phyloP scores from a whole-genome alignment of 2,113 vertebrate genomes.

The Neolamprologus tretocephalus region DNA sequence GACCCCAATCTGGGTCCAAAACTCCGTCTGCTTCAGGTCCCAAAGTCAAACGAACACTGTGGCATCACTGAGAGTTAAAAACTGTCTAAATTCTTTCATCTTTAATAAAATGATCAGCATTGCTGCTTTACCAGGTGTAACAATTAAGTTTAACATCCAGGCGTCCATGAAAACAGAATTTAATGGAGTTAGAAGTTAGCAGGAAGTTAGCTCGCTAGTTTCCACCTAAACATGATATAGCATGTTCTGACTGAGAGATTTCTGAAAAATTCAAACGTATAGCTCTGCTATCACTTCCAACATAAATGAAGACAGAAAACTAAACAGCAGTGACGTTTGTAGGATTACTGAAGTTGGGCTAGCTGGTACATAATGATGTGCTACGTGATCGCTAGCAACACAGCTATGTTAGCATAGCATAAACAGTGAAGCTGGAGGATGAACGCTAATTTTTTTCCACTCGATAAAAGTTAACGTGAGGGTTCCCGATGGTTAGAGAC shows the following conservation, averaged over 20 bases:
- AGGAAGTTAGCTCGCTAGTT: too few species aligned
- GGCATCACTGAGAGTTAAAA: too few species aligned
- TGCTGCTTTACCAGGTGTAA: too few species aligned
- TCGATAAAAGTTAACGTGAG: rapidly evolving
- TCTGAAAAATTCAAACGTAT: not conserved
- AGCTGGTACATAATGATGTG: rapidly evolving
- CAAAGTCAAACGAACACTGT: rapidly evolving
- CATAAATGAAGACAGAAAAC: not conserved
- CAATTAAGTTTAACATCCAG: too few species aligned
- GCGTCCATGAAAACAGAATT: too few species aligned
- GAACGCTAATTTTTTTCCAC: not conserved
- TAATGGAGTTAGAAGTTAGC: too few species aligned
- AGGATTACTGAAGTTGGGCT: not conserved
- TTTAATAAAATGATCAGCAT: too few species aligned
- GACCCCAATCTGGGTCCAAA: not conserved
- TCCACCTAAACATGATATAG: too few species aligned
- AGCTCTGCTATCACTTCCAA: not conserved
- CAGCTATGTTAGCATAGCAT: not conserved
- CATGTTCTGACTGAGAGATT: not conserved
- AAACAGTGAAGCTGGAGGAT: rapidly evolving
- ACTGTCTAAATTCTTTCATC: too few species aligned
- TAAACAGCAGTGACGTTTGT: not conserved
- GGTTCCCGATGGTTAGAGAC: rapidly evolving
- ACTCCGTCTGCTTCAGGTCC: rapidly evolving
- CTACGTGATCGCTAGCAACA: rapidly evolving